These are phyloP conservation scores for Tokudaia muenninki DNA, from an alignment of 2,797 vertebrate species.

Conservation along the genomic window DNA sequence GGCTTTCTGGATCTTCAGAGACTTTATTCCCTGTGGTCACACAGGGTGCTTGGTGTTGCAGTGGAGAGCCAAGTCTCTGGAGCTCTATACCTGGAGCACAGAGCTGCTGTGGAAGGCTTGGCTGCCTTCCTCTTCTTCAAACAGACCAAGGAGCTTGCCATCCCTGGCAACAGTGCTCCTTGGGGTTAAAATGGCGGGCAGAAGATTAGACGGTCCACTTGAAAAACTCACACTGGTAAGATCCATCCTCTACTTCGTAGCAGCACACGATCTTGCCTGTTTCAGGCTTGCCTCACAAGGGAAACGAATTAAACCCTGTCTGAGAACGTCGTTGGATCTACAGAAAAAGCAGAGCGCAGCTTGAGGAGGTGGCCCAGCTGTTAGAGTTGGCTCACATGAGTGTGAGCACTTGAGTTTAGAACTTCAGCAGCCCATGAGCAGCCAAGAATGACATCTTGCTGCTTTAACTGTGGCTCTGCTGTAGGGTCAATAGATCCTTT, in stretches of 20 bases:
- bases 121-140: rapidly evolving
- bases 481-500: background rate
- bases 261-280: rapidly evolving
- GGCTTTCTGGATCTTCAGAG: background rate
- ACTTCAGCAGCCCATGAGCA: background rate
- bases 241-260: too few species aligned
- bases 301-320: background rate
- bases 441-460: background rate
- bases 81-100: background rate
- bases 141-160: rapidly evolving
- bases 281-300: background rate
- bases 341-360: too few species aligned
- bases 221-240: background rate
- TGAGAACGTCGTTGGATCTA: rapidly evolving
- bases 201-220: too few species aligned
- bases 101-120: rapidly evolving
- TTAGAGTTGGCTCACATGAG: background rate
- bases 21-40: background rate
- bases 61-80: rapidly evolving
- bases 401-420: background rate
- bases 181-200: background rate
- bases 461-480: background rate
- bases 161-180: background rate
- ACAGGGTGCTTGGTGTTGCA: background rate
- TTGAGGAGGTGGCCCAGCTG: background rate